phyloP scores from a whole-genome alignment of 2,113 vertebrate species.

The Arothron firmamentum region DNA sequence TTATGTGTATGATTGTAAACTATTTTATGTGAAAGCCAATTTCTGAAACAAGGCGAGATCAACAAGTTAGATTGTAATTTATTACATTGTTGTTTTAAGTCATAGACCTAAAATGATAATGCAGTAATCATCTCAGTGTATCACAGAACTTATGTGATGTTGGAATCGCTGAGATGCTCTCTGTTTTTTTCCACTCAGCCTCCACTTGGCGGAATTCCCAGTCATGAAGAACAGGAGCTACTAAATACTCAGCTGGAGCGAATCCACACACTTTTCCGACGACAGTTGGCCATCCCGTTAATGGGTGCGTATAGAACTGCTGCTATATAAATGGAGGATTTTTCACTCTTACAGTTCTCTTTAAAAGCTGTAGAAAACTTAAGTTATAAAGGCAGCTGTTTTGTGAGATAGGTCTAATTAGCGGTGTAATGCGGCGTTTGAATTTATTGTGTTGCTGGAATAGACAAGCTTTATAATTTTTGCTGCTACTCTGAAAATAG shows the following conservation, averaged over 20 bases:
- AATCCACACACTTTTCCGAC: slow-evolving; percentile 88
- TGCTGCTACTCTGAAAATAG: too few relatives aligned
- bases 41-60: background rate
- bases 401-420: background rate
- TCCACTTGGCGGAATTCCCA: slow-evolving; percentile 81
- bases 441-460: background rate
- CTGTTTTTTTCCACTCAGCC: slow-evolving; percentile 76
- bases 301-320: slow-evolving; percentile 78
- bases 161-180: slow-evolving; percentile 25
- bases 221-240: slow-evolving; percentile 84
- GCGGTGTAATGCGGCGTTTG: background rate
- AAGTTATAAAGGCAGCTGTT: background rate
- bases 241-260: slow-evolving; percentile 84
- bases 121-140: too few relatives aligned
- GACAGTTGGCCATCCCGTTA: slow-evolving; percentile 89
- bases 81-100: background rate
- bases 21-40: too few relatives aligned
- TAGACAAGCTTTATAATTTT: too few relatives aligned
- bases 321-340: slow-evolving; percentile 23
- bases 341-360: background rate
- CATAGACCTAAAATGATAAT: too few relatives aligned
- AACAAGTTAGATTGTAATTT: background rate
- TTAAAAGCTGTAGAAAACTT: slow-evolving; percentile 4
- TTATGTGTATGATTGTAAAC: too few relatives aligned
- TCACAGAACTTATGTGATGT: too few relatives aligned